These are phyloP conservation scores for Pedicia rivosa DNA, from an alignment of 2,888 invertebrate species.

Conservation along the genomic window DNA sequence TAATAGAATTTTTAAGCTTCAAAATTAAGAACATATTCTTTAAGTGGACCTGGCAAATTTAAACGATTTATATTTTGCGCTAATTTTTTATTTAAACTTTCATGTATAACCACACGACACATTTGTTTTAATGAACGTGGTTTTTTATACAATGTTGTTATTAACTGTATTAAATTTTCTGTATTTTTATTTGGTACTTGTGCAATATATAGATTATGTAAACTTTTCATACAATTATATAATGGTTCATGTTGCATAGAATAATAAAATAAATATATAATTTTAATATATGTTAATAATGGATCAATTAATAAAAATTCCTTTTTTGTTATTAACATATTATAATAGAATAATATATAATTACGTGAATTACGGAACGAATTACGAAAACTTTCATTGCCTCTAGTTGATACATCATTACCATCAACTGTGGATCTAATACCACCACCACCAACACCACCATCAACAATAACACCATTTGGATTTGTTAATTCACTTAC, in stretches of 20 bases:
- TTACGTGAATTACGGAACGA: constrained; percentile 30
- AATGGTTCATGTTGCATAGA: constrained; percentile 52
- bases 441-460: background rate
- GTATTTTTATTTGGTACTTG: constrained; percentile 45
- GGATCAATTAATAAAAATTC: constrained; percentile 44
- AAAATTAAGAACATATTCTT: constrained; percentile 52
- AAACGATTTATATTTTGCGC: constrained; percentile 48
- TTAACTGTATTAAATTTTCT: constrained; percentile 42
- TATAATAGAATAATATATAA: constrained; percentile 51
- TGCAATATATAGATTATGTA: constrained; percentile 44
- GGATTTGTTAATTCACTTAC: constrained; percentile 7
- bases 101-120: constrained; percentile 50
- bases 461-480: constrained; percentile 12
- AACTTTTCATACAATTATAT: constrained; percentile 49
- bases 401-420: constrained; percentile 11
- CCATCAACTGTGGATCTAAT: background rate
- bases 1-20: constrained; percentile 37
- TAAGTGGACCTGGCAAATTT: constrained; percentile 48
- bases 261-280: constrained; percentile 46
- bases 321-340: constrained; percentile 51
- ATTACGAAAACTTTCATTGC: constrained; percentile 21
- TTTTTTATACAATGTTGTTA: constrained; percentile 44
- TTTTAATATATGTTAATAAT: constrained; percentile 43
- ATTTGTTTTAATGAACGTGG: constrained; percentile 59
- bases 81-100: constrained; percentile 43